Evolutionary conservation across 1,140 invertebrate genomes (phyloP), one percentile per base, ranked within the genome.

Genomic region (Cyclargus thomasi): DNA sequence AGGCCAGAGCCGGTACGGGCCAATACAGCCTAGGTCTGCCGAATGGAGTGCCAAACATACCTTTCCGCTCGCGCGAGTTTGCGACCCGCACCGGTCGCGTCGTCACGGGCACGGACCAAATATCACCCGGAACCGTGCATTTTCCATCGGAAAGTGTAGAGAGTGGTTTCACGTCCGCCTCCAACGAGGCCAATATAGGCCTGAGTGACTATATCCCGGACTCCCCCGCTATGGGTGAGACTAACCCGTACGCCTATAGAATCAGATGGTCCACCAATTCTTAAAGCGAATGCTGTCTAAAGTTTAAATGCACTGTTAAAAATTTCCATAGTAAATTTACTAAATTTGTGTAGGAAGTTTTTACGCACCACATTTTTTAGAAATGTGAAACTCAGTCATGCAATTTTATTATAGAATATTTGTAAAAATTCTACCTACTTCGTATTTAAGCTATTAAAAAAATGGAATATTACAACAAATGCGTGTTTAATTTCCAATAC

Each of bases 251-350:
- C 18, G 20, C 55, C 1, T 59, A 59, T 59, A 21, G 55, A 59
- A 21, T 59, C 10, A 59, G 55, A 21, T 59, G 55, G 55, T 59
- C 55, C 10, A 59, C 55, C 8, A 59, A 59, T 59, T 59, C 55
- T 0, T 59, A 20, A 59, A 59, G 39, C 3, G 29, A 5, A 35
- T 35, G 8, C n/a, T n/a, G n/a, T n/a, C n/a, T n/a, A n/a, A n/a
- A n/a, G n/a, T n/a, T n/a, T n/a, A n/a, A n/a, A n/a, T n/a, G n/a
- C n/a, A n/a, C n/a, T n/a, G n/a, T n/a, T n/a, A n/a, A n/a, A n/a
- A n/a, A n/a, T n/a, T n/a, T n/a, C n/a, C n/a, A n/a, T n/a, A n/a
- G n/a, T n/a, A n/a, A n/a, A n/a, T n/a, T n/a, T n/a, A n/a, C n/a
- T n/a, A n/a, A n/a, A n/a, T n/a, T n/a, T n/a, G n/a, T n/a, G n/a